Base-by-base conservation (phyloP, 2,113 vertebrate species). In the Grammomys dolichurus region DNA sequence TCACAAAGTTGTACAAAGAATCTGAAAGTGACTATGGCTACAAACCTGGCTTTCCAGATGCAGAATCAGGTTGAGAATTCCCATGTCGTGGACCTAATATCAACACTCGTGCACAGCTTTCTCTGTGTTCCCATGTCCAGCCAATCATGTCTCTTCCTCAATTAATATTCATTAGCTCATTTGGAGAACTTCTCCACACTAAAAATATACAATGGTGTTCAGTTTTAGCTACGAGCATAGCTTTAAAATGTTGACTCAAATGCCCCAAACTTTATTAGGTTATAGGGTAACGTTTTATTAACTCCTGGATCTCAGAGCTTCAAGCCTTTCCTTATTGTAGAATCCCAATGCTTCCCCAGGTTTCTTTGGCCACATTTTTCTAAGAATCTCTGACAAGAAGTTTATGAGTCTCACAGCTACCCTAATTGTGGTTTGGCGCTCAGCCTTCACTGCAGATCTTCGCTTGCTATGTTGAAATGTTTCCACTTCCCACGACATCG, bases 391-490 rank as follows among this genome's bases (percentile, higher is more conserved):
- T 40, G 63, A 65, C 40, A 90, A 56, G 26, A 56, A 12, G 24
- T 51, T 33, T 43, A 56, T 36, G 51, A 87, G 43, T 91, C 75
- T 96, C 51, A 1, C 19, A 20, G 46, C 22, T 78, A 19, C 76
- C 40, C 56, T 67, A 54, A 48, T 14, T 84, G 63, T 84, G 89
- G 63, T 69, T 77, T 67, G 63, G 46, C 31, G 3, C 16, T 80
- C 40, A 54, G 69, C 7, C n/a, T 77, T 51, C 78, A 81, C 60
- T 28, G 43, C 8, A 48, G 43, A 92, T 54, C 87, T 67, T 20
- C 4, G 46, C 63, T 60, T 63, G 51, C 69, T 56, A 36, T 80
- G 70, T 60, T 84, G 63, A 96, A 96, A 84, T 90, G 12, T 80
- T 91, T 94, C 69, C 76, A 65, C 28, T 73, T 26, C 20, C 54